Evolutionary conservation across 1,140 invertebrate species (phyloP), one percentile per base, ranked within the genome.

Genomic region (Cataglyphis hispanica): DNA sequence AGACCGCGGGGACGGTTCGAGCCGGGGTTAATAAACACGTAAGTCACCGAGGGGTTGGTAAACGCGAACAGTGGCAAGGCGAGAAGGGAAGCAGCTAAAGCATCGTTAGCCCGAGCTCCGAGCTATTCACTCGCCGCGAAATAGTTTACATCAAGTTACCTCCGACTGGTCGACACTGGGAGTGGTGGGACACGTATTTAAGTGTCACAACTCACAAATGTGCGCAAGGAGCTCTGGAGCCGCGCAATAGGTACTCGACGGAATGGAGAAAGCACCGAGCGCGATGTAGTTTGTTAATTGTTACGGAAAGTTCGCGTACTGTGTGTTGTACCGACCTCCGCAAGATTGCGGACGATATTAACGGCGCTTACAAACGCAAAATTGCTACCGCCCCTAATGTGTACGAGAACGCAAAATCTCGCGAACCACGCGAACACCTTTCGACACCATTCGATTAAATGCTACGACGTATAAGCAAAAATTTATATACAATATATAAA

Each of bases 131-230:
- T 74, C 63, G 85, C 81, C 74, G 77, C 77, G 87, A 89, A 90
- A 91, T 91, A 89, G 90, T 89, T 91, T 90, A 89, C 85, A 69
- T 77, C 81, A 69, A 90, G 76, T 89, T 86, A 66, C 81, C 75
- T n/a, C 50, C 74, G 61, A 85, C 80, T 69, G 75, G 83, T 88
- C 76, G 87, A 80, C 75, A 13, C 40, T 22, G 37, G 74, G 70
- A 76, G 50, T 77, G 74, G 77, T 77, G 89, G n/a, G n/a, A 88
- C 88, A 90, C 90, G 85, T 89, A 89, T 91, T 88, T 90, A 91
- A 89, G 89, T 91, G 89, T 85, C 85, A 83, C 84, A 67, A 63
- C 75, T 88, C 77, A 77, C 78, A 69, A 77, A 77, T 88, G 64
- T 46, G 34, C 64, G 46, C 66, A 66, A 43, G 40, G 22, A 31